phyloP scores from a whole-genome alignment of 2,888 invertebrate species.

The Ichneumoninae sp. region DNA sequence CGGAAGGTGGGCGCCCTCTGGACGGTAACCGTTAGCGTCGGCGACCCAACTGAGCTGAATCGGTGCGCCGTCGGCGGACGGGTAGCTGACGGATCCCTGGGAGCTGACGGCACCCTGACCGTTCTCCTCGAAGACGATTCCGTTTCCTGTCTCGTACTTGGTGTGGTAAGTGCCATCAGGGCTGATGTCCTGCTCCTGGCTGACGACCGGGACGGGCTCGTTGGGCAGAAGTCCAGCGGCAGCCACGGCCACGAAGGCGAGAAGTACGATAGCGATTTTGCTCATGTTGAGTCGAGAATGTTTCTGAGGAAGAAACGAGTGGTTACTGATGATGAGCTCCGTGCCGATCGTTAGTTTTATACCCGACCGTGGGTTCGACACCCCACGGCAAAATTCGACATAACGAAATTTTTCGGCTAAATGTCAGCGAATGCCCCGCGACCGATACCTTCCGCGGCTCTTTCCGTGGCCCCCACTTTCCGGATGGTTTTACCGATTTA shows the following conservation, averaged over 20 bases:
- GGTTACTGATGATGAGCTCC: constrained; percentile 56
- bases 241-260: constrained; percentile 62
- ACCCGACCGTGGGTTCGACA: constrained; percentile 18
- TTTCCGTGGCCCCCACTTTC: neutral
- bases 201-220: constrained; percentile 65
- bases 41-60: constrained; percentile 60
- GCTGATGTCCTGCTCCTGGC: constrained; percentile 60
- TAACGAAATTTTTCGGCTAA: constrained; percentile 52
- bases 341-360: constrained; percentile 57
- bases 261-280: constrained; percentile 45
- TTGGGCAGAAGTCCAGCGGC: constrained; percentile 49
- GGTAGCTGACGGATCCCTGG: constrained; percentile 57
- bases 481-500: neutral
- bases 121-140: constrained; percentile 64
- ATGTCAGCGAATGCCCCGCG: constrained; percentile 40
- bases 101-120: constrained; percentile 58
- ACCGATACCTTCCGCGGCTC: neutral
- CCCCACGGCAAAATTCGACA: constrained; percentile 26
- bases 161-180: constrained; percentile 67
- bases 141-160: constrained; percentile 69
- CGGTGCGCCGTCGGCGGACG: constrained; percentile 68
- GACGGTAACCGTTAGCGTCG: constrained; percentile 65
- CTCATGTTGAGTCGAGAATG: constrained; percentile 47
- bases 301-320: constrained; percentile 36
- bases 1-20: constrained; percentile 66